These are phyloP conservation scores for Antechinus flavipes DNA, from an alignment of 2,113 vertebrate genomes.

Conservation along the genomic window DNA sequence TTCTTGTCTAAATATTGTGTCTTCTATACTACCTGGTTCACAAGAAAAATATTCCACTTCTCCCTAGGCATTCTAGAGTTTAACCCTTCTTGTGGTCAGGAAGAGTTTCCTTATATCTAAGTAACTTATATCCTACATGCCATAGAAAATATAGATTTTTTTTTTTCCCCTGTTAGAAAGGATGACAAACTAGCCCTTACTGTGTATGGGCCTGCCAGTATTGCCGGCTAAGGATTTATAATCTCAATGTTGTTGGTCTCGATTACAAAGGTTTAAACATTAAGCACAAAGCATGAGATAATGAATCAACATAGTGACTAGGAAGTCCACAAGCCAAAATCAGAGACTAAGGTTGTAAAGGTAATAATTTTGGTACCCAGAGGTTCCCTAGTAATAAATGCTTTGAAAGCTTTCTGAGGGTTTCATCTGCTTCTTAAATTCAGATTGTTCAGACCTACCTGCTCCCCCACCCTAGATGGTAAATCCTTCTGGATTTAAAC, in stretches of 20 bases:
- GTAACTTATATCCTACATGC: neutral
- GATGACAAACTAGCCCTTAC: neutral
- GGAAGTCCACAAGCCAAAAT: neutral
- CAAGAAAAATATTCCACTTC: neutral
- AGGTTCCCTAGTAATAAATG: neutral
- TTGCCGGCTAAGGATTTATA: neutral
- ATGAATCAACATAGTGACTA: conserved; percentile 19
- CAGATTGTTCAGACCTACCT: neutral
- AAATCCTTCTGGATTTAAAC: neutral
- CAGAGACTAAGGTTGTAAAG: neutral
- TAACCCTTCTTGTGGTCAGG: neutral
- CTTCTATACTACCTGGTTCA: neutral
- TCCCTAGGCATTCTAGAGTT: neutral
- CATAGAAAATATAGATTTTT: neutral
- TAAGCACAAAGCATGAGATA: conserved; percentile 13
- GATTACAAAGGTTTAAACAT: neutral
- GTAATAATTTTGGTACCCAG: conserved; percentile 27
- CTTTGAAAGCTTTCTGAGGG: neutral
- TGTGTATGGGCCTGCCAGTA: neutral
- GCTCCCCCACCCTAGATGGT: neutral
- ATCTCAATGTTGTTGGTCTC: neutral
- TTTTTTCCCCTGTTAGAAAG: neutral
- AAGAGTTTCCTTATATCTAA: neutral
- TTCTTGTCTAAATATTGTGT: neutral
- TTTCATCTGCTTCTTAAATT: conserved; percentile 2